Base-by-base conservation (phyloP, 1,140 invertebrate species). In the Teleogryllus occipitalis region DNA sequence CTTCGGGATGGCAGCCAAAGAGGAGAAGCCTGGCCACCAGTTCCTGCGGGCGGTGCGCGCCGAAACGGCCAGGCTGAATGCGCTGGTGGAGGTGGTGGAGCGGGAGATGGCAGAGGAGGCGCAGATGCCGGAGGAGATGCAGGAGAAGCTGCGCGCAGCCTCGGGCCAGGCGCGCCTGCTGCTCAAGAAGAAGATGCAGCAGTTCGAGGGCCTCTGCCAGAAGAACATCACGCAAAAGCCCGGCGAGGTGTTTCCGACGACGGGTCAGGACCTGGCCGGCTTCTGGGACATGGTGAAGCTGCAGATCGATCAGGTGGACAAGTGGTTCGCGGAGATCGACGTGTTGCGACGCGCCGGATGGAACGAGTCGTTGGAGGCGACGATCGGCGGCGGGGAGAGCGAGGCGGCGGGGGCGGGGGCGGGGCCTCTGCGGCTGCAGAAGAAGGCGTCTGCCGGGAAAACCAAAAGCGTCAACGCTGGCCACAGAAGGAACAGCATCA, bases 231-330 rank as follows among this genome's bases (percentile, higher is more conserved):
- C 54, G 54, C 90, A 93, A 84, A 86, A 90, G 18, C 89, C 88
- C 75, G 92, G 92, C 76, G 95, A 96, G 84, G 91, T 92, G 81
- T 97, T 96, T 85, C 93, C 94, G 49, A 97, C 96, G 5, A 97
- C 95, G 7, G 88, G 90, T 82, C 92, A 95, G 82, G 97, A 98
- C 86, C 88, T 98, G 78, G 94, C 94, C 83, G 97, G 97, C 21
- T 98, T 98, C 87, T 98, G 97, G 97, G 97, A 98, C 86, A 97
- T 98, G 95, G 95, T 98, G 8, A 92, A 92, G 85, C 89, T 98
- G 75, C 97, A 98, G 87, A 92, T 97, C 8, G 90, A 92, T 48
- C 92, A 95, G 86, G 89, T 96, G 22, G 90, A 96, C 84, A 89
- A 91, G 8, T 87, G 95, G 80, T 97, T 96, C 85, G 87, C 91